These are phyloP conservation scores for Manis pentadactyla DNA, from an alignment of 2,797 vertebrate species.

Conservation along the genomic window DNA sequence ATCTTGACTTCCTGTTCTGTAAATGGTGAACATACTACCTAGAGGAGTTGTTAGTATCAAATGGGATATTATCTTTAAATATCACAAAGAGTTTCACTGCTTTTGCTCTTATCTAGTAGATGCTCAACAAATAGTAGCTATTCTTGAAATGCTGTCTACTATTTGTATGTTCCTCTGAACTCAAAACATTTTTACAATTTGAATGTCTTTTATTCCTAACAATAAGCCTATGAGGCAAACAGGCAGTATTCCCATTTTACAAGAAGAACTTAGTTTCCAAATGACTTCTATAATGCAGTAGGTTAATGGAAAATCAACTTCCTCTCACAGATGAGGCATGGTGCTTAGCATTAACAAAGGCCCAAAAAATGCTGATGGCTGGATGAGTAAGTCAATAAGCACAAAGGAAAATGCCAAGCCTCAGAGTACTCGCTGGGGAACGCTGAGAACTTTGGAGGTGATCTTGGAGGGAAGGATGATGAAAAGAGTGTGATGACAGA, in stretches of 20 bases:
- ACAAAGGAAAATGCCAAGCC: background rate
- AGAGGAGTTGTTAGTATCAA: constrained; percentile 1
- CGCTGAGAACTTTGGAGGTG: background rate
- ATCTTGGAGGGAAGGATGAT: background rate
- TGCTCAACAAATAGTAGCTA: background rate
- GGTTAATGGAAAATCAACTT: background rate
- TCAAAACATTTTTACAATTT: constrained; percentile 13
- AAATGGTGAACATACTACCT: background rate
- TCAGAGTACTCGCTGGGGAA: background rate
- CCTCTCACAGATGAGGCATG: background rate
- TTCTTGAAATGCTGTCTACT: constrained; percentile 17
- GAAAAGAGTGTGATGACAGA: background rate
- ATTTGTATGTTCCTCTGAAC: constrained; percentile 24
- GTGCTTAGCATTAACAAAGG: background rate
- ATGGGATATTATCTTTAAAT: constrained; percentile 1
- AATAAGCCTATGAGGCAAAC: background rate
- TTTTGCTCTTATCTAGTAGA: constrained; percentile 29
- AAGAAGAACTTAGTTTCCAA: constrained; percentile 1
- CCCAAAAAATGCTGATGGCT: background rate
- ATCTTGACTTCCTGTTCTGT: constrained; percentile 3
- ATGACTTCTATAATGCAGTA: background rate
- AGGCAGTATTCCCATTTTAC: background rate
- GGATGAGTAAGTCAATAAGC: background rate
- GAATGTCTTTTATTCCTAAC: constrained; percentile 23
- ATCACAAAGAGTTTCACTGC: background rate